A percentile compares a stretch with the other conserved stretches of the same genome.
These are phyloP conservation scores for Morpho helenor DNA, from an alignment of 2,888 invertebrate species.

Conservation along the genomic window DNA sequence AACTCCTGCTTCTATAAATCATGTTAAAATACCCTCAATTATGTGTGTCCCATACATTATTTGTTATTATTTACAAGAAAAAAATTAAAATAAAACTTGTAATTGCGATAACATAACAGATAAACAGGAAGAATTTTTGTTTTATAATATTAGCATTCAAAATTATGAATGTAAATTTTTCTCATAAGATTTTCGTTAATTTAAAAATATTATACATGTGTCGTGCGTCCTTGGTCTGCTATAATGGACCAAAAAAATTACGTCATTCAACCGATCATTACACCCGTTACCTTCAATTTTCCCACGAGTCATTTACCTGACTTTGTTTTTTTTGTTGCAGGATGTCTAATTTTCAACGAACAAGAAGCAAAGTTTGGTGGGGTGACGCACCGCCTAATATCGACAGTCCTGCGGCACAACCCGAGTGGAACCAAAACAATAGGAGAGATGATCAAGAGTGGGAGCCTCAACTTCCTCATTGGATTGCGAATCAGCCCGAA, in stretches of 20 bases:
- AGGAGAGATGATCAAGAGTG: constrained; percentile 60
- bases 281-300: constrained; percentile 49
- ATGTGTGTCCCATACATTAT: too few species aligned
- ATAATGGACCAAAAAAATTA: constrained; percentile 63
- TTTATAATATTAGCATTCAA: background rate
- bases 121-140: too few species aligned
- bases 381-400: constrained; percentile 69
- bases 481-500: constrained; percentile 72
- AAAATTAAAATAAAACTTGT: too few species aligned
- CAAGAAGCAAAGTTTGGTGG: constrained; percentile 85
- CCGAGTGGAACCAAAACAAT: constrained; percentile 53
- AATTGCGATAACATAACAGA: too few species aligned
- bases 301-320: constrained; percentile 60
- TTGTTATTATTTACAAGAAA: too few species aligned
- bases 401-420: constrained; percentile 63
- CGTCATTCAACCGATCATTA: constrained; percentile 68
- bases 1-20: too few species aligned
- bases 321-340: constrained; percentile 62
- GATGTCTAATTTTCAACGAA: constrained; percentile 84
- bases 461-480: constrained; percentile 74
- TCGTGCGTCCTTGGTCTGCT: constrained; percentile 44
- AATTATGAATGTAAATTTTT: background rate
- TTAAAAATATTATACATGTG: constrained; percentile 22
- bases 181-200: background rate
- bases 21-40: too few species aligned